Conservation (phyloP, 2,113 vertebrate species). For the Eolophus roseicapilla region DNA sequence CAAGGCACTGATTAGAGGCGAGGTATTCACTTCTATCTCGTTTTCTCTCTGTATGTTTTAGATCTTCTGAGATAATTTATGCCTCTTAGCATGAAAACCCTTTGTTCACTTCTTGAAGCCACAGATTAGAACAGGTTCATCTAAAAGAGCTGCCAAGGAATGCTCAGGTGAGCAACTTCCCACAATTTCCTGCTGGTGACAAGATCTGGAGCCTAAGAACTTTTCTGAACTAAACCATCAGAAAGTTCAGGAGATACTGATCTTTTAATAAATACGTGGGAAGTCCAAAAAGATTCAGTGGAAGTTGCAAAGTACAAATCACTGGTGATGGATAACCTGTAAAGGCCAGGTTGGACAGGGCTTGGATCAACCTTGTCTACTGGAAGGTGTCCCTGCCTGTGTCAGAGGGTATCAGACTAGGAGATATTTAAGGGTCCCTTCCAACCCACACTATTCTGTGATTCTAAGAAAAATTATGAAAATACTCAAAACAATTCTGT, state of each 20-base stretch:
- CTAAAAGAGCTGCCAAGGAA: neutral
- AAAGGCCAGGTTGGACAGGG: neutral
- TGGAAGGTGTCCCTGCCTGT: neutral
- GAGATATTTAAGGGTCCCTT: neutral
- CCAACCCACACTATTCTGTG: accelerated
- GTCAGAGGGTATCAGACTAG: accelerated
- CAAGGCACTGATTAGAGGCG: neutral
- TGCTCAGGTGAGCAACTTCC: neutral
- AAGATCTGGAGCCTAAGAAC: neutral
- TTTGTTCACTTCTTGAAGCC: neutral
- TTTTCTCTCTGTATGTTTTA: neutral
- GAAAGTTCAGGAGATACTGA: neutral
- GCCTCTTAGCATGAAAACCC: neutral
- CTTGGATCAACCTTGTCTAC: neutral
- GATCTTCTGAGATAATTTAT: neutral
- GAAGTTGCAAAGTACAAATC: neutral
- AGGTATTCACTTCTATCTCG: neutral
- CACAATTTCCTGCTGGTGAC: neutral
- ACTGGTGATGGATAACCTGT: neutral
- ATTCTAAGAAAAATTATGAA: accelerated
- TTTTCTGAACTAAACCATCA: neutral
- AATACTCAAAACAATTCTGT: neutral
- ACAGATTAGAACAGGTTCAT: neutral
- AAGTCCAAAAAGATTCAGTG: neutral
- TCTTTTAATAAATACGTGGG: neutral